These are phyloP conservation scores for Scaptomyza caliginosa DNA, from an alignment of 2,888 invertebrate genomes.

Conservation along the genomic window DNA sequence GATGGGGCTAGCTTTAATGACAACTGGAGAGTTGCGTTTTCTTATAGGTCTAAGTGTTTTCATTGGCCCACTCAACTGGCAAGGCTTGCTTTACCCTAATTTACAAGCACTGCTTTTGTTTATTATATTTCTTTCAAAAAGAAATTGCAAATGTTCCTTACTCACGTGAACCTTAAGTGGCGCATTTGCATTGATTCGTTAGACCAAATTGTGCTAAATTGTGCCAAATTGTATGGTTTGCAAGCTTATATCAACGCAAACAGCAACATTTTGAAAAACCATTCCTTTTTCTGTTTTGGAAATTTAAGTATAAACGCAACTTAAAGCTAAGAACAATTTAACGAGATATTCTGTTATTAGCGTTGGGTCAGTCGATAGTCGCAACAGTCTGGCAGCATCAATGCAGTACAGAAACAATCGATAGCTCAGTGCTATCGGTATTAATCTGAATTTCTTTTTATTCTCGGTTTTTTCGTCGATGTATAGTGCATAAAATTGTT, in stretches of 20 bases:
- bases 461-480: conserved; percentile 56
- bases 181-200: neutral
- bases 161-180: neutral
- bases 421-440: conserved; percentile 36
- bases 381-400: conserved; percentile 33
- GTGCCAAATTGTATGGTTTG: neutral
- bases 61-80: no score
- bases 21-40: neutral
- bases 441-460: conserved; percentile 49
- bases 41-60: no score
- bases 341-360: neutral
- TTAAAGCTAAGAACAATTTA: neutral
- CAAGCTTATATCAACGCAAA: neutral
- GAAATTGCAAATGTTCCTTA: neutral
- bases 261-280: neutral
- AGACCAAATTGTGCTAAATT: no score
- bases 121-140: neutral
- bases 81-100: neutral
- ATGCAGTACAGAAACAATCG: conserved; percentile 4
- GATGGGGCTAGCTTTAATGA: neutral
- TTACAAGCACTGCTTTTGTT: neutral
- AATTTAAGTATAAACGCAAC: no score
- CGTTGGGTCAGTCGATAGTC: neutral
- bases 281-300: no score
- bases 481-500: conserved; percentile 52